Base-by-base conservation (phyloP, 2,113 vertebrate genomes). In the Nettapus auritus region DNA sequence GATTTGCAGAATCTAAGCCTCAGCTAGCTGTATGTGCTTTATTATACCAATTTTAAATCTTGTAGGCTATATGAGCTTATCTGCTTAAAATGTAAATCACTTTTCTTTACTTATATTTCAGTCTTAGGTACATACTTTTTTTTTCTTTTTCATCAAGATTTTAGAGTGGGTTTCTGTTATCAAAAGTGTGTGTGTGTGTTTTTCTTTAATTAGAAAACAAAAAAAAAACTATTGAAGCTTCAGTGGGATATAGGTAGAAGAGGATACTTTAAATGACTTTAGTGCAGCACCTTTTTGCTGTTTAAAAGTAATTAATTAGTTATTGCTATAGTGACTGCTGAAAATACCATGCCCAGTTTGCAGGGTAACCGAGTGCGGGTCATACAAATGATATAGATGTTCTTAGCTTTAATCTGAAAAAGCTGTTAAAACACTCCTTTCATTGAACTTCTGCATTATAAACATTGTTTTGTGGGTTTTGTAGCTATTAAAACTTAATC, bases 281-380 rank as follows among this genome's bases (percentile, higher is more conserved):
- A 63, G n/a, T 68, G 82, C 77, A 87, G 15, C 38, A 95, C 11
- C 9, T 77, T 96, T 77, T 91, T 63, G 8, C 46, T 89, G 62
- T 92, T 95, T 96, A 80, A 97, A 97, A 96, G 63, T 81, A 95
- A 93, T 97, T 95, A 89, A 52, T 83, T 69, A 40, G 14, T 77
- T 86, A 93, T 92, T 97, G 82, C 84, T 92, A 73, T 86, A 91
- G 82, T 84, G 91, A 95, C 81, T 94, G 40, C 70, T 96, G 75
- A 76, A 95, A 31, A 36, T 95, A 82, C 91, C 67, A 71, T 92
- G 85, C 53, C 85, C 74, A 0, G 2, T 96, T 95, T 96, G 79
- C 76, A 90, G 42, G 31, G 29, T 89, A 96, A 96, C 80, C 8
- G 28, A 69, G 38, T 86, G 52, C 83, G 42, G 78, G 80, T 96